A percentile compares a stretch with the other conserved stretches of the same genome.
Evolutionary conservation across 2,113 vertebrate species (phyloP).

Genomic region (Morone chrysops): DNA sequence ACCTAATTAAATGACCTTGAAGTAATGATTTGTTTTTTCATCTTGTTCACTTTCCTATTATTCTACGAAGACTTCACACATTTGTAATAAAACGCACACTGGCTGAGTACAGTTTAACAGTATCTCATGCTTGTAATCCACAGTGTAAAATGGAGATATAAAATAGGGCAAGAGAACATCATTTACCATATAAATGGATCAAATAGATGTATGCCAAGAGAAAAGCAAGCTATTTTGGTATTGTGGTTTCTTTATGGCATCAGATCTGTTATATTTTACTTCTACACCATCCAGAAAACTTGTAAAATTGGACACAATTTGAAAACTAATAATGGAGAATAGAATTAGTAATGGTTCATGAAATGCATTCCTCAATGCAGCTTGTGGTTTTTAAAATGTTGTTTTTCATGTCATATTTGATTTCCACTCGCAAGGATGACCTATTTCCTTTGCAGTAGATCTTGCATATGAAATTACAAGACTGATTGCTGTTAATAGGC

Average conservation of each 20-base stretch:
- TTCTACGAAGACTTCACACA: not conserved
- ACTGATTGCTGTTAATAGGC: slow-evolving; percentile 67
- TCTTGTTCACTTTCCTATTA: slow-evolving; percentile 20
- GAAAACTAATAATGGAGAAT: slow-evolving; percentile 47
- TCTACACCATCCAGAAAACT: slow-evolving; percentile 33
- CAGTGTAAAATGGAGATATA: not conserved
- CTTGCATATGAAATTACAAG: slow-evolving; percentile 65
- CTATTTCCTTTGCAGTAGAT: slow-evolving; percentile 70
- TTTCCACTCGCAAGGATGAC: slow-evolving; percentile 58
- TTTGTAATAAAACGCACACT: slow-evolving; percentile 16
- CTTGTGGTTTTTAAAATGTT: slow-evolving; percentile 42
- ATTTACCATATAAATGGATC: slow-evolving; percentile 17
- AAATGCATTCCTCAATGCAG: slow-evolving; percentile 41
- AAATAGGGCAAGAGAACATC: not conserved
- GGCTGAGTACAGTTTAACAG: slow-evolving; percentile 4
- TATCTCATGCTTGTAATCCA: slow-evolving; percentile 1
- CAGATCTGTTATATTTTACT: slow-evolving; percentile 31
- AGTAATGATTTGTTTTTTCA: slow-evolving; percentile 17
- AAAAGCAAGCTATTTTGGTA: not conserved
- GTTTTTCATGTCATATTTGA: slow-evolving; percentile 55
- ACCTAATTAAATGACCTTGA: slow-evolving; percentile 30
- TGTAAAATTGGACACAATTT: slow-evolving; percentile 51
- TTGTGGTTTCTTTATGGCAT: slow-evolving; percentile 10
- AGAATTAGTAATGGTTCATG: slow-evolving; percentile 50
- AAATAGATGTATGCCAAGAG: not conserved